Percentiles rank a stretch among this genome's conserved stretches.
These are phyloP conservation scores for Orientallactaga bullata DNA, from an alignment of 2,113 vertebrate genomes.

Conservation along the genomic window DNA sequence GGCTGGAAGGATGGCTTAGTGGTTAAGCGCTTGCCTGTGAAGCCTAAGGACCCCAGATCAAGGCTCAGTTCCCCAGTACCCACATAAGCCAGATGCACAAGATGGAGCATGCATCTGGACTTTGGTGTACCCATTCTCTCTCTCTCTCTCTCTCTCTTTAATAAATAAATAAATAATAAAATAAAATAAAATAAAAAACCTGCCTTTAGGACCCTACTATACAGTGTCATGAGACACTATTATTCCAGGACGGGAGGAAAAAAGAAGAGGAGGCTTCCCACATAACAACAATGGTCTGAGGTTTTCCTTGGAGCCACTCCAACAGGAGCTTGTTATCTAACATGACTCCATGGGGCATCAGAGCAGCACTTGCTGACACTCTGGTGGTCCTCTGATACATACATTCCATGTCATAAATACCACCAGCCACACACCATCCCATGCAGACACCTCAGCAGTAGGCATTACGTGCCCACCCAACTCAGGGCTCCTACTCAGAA, in stretches of 20 bases:
- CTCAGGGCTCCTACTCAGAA: fast-evolving
- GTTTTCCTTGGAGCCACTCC: neutral
- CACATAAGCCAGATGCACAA: no score
- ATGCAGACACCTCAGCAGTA: fast-evolving
- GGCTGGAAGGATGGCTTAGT: no score
- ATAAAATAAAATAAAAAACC: no score
- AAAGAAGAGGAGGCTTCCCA: fast-evolving
- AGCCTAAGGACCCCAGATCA: no score
- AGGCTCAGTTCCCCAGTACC: no score
- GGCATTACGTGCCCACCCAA: fast-evolving
- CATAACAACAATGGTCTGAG: neutral
- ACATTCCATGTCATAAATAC: neutral
- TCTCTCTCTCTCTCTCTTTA: no score
- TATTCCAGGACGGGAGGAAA: neutral
- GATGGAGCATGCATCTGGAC: no score
- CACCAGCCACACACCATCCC: fast-evolving
- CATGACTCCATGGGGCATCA: no score
- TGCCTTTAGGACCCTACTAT: neutral
- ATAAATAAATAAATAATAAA: no score
- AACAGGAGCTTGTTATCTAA: neutral
- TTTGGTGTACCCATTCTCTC: no score
- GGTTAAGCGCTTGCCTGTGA: no score
- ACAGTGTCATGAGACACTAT: neutral
- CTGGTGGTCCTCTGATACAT: neutral
- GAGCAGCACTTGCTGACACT: no score